Evolutionary conservation across 2,797 vertebrate genomes (phyloP).

Genomic region (Phataginus tetradactyla): DNA sequence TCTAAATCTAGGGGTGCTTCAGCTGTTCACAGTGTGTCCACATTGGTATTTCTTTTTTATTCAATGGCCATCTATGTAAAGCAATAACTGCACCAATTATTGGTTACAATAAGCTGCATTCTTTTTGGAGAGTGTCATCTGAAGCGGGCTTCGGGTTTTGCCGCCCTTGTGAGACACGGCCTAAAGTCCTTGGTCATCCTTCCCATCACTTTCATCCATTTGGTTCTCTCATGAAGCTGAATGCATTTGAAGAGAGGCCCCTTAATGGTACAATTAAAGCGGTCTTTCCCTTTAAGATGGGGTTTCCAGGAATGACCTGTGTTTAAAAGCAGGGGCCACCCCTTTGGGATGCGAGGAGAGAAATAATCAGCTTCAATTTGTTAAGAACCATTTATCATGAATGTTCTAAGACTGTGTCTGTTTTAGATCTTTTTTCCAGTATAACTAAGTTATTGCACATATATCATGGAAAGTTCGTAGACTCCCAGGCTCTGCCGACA

Average conservation of each 20-base stretch:
- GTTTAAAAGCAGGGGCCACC: constrained; percentile 67
- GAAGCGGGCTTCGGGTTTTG: not conserved
- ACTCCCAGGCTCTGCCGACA: not conserved
- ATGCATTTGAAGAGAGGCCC: not conserved
- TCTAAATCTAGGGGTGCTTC: not conserved
- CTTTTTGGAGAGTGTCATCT: not conserved
- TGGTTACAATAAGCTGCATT: not conserved
- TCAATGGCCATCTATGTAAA: not conserved
- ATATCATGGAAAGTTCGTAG: constrained; percentile 50
- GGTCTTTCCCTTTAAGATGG: constrained; percentile 14
- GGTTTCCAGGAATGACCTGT: constrained; percentile 67
- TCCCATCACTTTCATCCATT: not conserved
- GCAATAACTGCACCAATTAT: not conserved
- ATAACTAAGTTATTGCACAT: constrained; percentile 57
- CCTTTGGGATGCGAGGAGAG: constrained; percentile 14
- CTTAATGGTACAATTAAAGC: not conserved
- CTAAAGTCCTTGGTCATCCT: not conserved
- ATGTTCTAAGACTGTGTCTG: not conserved
- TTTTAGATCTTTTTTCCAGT: constrained; percentile 57
- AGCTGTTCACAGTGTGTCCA: not conserved
- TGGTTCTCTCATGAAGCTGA: not conserved
- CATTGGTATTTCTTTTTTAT: not conserved
- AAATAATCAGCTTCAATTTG: constrained; percentile 63
- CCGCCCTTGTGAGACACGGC: not conserved
- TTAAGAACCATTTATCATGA: constrained; percentile 62